Evolutionary conservation across 1,140 invertebrate species (phyloP).

Genomic region (Anthonomus grandis): DNA sequence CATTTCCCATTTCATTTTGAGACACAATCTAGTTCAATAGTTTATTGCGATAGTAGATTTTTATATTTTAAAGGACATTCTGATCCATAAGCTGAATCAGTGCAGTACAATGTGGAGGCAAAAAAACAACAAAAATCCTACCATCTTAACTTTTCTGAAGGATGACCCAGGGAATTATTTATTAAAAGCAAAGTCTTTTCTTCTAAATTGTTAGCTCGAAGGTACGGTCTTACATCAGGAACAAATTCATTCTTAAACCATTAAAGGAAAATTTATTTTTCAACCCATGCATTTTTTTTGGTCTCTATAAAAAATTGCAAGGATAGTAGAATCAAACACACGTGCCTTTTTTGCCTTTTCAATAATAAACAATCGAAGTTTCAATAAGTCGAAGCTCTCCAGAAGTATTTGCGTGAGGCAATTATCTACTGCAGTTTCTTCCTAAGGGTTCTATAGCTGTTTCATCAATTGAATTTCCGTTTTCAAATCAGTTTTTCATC

Average conservation of each 20-base stretch:
- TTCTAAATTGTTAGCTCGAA: too few relatives aligned
- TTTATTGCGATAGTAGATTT: too few relatives aligned
- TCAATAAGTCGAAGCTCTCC: not conserved
- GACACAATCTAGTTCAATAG: too few relatives aligned
- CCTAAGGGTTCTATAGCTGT: not conserved
- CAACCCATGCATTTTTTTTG: not conserved
- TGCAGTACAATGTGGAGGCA: not conserved
- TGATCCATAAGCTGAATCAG: conserved; percentile 50
- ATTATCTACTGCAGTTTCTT: not conserved
- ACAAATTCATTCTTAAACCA: not conserved
- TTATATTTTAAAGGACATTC: conserved; percentile 29
- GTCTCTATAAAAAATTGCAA: not conserved
- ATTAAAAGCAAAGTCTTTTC: too few relatives aligned
- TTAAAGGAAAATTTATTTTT: not conserved
- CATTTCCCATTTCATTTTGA: too few relatives aligned
- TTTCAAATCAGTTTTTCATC: too few relatives aligned
- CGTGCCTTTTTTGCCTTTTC: not conserved
- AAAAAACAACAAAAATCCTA: not conserved
- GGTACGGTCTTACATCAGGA: not conserved
- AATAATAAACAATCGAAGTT: not conserved
- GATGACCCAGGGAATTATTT: too few relatives aligned
- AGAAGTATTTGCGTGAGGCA: not conserved
- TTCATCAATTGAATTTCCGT: too few relatives aligned
- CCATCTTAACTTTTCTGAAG: not conserved
- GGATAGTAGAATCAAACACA: not conserved